Evolutionary conservation across 2,113 vertebrate species (phyloP), one percentile per base, ranked within the genome.

Genomic region (Corythoichthys haematopterus): DNA sequence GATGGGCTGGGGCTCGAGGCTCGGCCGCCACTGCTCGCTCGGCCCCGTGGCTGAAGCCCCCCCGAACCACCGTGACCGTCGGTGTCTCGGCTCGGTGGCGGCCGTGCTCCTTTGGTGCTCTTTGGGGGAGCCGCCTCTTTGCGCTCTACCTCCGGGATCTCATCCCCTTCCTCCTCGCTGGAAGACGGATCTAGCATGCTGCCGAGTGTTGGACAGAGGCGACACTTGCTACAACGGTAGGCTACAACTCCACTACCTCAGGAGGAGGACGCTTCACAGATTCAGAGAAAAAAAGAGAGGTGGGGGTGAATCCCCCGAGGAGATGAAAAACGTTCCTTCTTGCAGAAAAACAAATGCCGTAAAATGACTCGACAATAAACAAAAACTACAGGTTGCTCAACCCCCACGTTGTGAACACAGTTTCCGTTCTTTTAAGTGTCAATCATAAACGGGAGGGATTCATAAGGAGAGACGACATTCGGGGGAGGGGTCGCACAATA

Each of bases 181-280:
- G 95, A 96, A 86, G 95, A 97, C 74, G 95, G 95, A 83, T 96
- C 95, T 89, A 97, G 90, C 95, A 97, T 97, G 69, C 78, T 96
- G 69, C 76, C 63, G 76, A 50, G 37, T 61, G 38, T 68, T 33
- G 28, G 61, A 61, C 47, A 56, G 50, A 69, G 62, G 65, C 55
- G 50, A 50, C 15, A 52, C 58, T 69, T 56, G 68, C 64, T 45
- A 9, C 51, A 53, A 53, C 6, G 72, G 58, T 9, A 59, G 50
- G 59, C 64, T 14, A 50, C 59, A 66, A 80, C 65, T 66, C 48
- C 4, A 53, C 66, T 74, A 74, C 69, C 64, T 10, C 37, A 43
- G 28, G 20, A 20, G 66, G 55, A 33, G 62, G 38, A 66, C 43
- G 57, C 16, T 36, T 63, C 37, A 60, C 37, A 63, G 43, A 43